Percentiles rank a stretch among this genome's conserved stretches.
Evolutionary conservation across 2,888 invertebrate genomes (phyloP).

Genomic region (Eumerus sabulonum): DNA sequence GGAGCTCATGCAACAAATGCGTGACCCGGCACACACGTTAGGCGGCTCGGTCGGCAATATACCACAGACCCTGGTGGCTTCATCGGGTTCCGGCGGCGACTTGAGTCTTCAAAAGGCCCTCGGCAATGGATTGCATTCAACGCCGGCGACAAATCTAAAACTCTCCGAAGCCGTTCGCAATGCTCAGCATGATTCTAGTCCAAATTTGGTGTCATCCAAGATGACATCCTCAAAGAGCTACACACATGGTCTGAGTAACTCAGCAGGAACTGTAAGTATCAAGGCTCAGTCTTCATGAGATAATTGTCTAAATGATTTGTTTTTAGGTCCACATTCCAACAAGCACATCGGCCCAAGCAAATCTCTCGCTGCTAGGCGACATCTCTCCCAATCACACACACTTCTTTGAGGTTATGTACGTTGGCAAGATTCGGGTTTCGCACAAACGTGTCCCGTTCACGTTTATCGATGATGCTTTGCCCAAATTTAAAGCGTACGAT

Average conservation of each 20-base stretch:
- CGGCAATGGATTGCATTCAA: conserved; percentile 75
- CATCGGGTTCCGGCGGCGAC: conserved; percentile 70
- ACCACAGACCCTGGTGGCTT: conserved; percentile 77
- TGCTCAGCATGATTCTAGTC: conserved; percentile 78
- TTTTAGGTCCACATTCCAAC: conserved; percentile 77
- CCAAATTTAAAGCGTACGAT: conserved; percentile 90
- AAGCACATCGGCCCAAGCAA: conserved; percentile 77
- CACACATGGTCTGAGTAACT: conserved; percentile 78
- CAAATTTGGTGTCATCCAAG: conserved; percentile 76
- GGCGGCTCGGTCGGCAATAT: conserved; percentile 79
- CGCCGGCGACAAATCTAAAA: conserved; percentile 78
- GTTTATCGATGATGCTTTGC: conserved; percentile 93
- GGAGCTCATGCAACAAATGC: conserved; percentile 79
- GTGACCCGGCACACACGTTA: conserved; percentile 78
- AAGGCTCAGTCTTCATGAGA: neutral
- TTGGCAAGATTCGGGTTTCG: conserved; percentile 93
- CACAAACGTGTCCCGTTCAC: conserved; percentile 90
- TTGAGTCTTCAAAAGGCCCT: conserved; percentile 72
- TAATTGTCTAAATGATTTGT: neutral
- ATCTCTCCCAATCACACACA: conserved; percentile 92
- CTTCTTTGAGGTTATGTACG: conserved; percentile 94
- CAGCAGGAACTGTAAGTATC: conserved; percentile 76
- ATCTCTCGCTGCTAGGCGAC: conserved; percentile 80
- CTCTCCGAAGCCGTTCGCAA: conserved; percentile 76
- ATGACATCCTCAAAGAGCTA: conserved; percentile 79